These are phyloP conservation scores for Akabosia matsudoensis DNA, from an alignment of 1,140 invertebrate genomes.

Conservation along the genomic window DNA sequence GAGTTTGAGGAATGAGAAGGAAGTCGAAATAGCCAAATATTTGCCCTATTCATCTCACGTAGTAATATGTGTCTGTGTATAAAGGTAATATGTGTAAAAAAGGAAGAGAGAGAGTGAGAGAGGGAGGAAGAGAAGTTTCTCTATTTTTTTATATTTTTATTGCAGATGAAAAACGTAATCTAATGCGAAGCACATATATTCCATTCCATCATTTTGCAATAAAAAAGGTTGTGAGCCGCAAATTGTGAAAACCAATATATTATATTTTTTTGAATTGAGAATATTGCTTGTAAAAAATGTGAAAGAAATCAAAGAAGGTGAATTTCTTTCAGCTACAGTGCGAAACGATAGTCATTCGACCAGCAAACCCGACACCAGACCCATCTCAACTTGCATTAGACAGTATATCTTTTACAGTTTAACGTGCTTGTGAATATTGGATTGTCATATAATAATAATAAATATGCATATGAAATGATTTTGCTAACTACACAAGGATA, in stretches of 20 bases:
- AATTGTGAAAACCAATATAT: slow-evolving; percentile 22
- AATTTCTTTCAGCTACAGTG: slow-evolving; percentile 20
- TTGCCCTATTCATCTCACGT: background rate
- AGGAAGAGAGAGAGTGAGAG: background rate
- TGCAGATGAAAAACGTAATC: slow-evolving; percentile 18
- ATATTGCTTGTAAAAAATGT: slow-evolving; percentile 23
- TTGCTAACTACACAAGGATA: background rate
- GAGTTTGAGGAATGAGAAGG: background rate
- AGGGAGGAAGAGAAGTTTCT: background rate
- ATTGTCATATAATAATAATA: background rate
- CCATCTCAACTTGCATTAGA: background rate
- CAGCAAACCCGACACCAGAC: background rate
- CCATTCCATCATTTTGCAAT: slow-evolving; percentile 21
- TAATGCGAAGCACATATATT: background rate
- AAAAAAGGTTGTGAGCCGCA: slow-evolving; percentile 16
- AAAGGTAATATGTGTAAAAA: slow-evolving; percentile 1
- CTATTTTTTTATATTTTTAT: background rate
- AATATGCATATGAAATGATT: slow-evolving; percentile 17
- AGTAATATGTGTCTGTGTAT: background rate
- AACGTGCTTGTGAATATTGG: no score
- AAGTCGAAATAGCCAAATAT: background rate
- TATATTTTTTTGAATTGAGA: slow-evolving; percentile 14
- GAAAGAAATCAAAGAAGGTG: slow-evolving; percentile 13
- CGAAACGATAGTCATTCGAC: background rate
- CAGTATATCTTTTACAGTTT: background rate